Base-by-base conservation (phyloP, 2,797 vertebrate genomes). In the Falco cherrug region DNA sequence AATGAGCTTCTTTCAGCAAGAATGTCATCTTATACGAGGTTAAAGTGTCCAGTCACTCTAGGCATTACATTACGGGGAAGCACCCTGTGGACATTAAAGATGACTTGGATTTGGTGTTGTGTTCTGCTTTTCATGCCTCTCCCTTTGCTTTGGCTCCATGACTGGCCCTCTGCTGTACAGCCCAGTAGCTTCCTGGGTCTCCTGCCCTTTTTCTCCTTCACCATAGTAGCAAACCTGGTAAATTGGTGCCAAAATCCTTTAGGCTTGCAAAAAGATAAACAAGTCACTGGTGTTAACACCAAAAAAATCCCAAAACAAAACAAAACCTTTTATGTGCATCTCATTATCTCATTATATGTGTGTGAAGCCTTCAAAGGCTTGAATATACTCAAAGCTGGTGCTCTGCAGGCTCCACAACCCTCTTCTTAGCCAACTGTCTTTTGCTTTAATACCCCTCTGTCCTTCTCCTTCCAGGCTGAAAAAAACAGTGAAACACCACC, bases 301-400 rank as follows among this genome's bases (percentile, higher is more conserved):
- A 47, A 59, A 77, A 57, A n/a, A 5, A 0, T 4, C 8, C 5
- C 2, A 17, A 31, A 74, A 4, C 14, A 45, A 70, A 70, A 2
- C 26, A 26, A 79, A 48, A 51, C 5, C 7, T 91, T 61, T 67
- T 53, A 61, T 4, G 4, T 39, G 31, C 8, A 11, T 56, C n/a
- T 86, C 37, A 25, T 68, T 73, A 29, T 47, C 33, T 43, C 57
- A 51, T 26, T n/a, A 18, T 37, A 37, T 5, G 3, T 41, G 24
- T 59, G 33, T 35, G 65, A 87, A 93, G 67, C 13, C 80, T 92
- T 75, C 53, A 87, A 56, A 84, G 50, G 33, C 21, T 47, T 45
- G 13, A 70, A 2, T 9, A 15, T 64, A 35, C 50, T 56, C 29
- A 63, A 77, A 81, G 25, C 31, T 3, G 1, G 22, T 76, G 41